These are phyloP conservation scores for Meteorus cinctellus DNA, from an alignment of 2,888 invertebrate genomes.

Conservation along the genomic window DNA sequence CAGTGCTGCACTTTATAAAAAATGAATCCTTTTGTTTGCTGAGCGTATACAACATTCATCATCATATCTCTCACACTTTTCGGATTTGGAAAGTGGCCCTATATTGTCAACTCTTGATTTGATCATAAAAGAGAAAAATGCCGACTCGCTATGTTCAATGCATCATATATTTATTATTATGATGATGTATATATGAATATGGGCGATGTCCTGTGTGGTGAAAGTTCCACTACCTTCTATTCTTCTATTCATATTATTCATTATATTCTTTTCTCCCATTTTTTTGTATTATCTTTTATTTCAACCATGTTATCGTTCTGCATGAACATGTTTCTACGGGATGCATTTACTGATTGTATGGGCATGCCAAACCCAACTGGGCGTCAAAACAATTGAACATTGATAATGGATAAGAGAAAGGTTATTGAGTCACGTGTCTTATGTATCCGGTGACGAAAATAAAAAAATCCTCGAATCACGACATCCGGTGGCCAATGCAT, in stretches of 20 bases:
- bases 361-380: background rate
- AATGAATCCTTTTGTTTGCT: constrained; percentile 11
- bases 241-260: constrained; percentile 20
- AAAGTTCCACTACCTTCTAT: constrained; percentile 30
- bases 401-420: constrained; percentile 15
- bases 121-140: constrained; percentile 7
- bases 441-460: constrained; percentile 34
- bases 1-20: background rate
- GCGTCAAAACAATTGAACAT: constrained; percentile 16
- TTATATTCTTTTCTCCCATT: constrained; percentile 1
- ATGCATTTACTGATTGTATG: background rate
- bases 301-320: background rate
- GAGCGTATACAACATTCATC: background rate
- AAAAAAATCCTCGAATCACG: constrained; percentile 37
- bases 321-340: background rate
- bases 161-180: constrained; percentile 24
- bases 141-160: constrained; percentile 22
- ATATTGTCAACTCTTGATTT: constrained; percentile 15
- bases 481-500: constrained; percentile 39
- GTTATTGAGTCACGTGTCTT: constrained; percentile 32
- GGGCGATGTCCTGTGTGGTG: constrained; percentile 26
- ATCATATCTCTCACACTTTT: constrained; percentile 20
- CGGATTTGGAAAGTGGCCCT: background rate
- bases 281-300: background rate
- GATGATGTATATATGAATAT: constrained; percentile 11